Evolutionary conservation across 2,888 invertebrate species (phyloP).

Genomic region (Microctonus hyperodae): DNA sequence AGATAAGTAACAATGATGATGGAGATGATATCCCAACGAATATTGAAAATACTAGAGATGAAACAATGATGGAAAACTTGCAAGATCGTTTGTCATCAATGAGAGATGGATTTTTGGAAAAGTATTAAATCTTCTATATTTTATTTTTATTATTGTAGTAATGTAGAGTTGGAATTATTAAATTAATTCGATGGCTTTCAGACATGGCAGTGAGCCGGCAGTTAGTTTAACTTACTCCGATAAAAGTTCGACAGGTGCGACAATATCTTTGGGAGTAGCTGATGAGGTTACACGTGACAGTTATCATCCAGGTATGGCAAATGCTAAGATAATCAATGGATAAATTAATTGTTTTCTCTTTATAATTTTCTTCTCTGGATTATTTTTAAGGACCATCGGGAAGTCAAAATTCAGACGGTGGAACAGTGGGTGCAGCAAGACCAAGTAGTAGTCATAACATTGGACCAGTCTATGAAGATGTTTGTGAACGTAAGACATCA

Average conservation of each 20-base stretch:
- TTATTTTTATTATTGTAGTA: neutral
- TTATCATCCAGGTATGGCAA: conserved; percentile 54
- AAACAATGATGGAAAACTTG: conserved; percentile 60
- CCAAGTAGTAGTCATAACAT: conserved; percentile 48
- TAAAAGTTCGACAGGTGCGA: conserved; percentile 70
- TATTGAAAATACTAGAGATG: conserved; percentile 44
- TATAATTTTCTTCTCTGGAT: conserved; percentile 8
- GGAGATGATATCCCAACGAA: conserved; percentile 36
- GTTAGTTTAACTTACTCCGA: conserved; percentile 70
- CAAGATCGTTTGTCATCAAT: conserved; percentile 64
- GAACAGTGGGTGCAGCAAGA: conserved; percentile 44
- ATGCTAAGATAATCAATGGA: neutral
- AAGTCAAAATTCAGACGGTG: conserved; percentile 42
- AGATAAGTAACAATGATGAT: conserved; percentile 35
- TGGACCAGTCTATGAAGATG: conserved; percentile 42
- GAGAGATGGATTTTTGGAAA: conserved; percentile 69
- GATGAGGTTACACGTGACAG: conserved; percentile 61
- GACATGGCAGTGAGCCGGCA: conserved; percentile 68
- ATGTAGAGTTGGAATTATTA: neutral
- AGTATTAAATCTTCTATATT: conserved; percentile 47
- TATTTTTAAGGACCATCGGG: conserved; percentile 55
- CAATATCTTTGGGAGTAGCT: conserved; percentile 66
- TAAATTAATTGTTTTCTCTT: neutral
- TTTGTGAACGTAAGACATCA: conserved; percentile 50
- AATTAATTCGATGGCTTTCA: conserved; percentile 41